Percentiles rank a stretch among this genome's conserved stretches.
Evolutionary conservation across 1,140 invertebrate genomes (phyloP).

Genomic region (Pemphigus obesinymphae): DNA sequence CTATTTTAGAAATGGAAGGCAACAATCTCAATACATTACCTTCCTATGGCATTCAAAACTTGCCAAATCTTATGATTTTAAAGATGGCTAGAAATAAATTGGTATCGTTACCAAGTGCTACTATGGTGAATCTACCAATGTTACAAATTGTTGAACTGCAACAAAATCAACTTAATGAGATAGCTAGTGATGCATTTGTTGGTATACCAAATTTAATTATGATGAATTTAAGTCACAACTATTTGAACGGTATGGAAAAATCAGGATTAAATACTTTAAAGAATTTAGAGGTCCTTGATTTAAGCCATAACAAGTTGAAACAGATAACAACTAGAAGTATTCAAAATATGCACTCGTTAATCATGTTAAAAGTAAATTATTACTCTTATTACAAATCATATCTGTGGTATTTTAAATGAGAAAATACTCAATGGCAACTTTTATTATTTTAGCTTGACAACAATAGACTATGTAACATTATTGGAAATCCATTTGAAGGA

Average conservation of each 20-base stretch:
- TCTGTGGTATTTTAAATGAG: not conserved
- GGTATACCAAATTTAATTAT: constrained; percentile 71
- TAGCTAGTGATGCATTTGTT: constrained; percentile 71
- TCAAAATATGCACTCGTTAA: constrained; percentile 71
- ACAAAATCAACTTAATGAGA: constrained; percentile 67
- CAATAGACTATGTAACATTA: constrained; percentile 52
- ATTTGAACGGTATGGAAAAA: constrained; percentile 64
- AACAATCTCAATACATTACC: constrained; percentile 76
- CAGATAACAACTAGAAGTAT: constrained; percentile 62
- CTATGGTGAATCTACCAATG: constrained; percentile 70
- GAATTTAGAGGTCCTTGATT: constrained; percentile 74
- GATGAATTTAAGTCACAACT: constrained; percentile 76
- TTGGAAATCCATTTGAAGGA: constrained; percentile 68
- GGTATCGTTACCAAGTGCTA: constrained; percentile 60
- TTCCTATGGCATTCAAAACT: constrained; percentile 66
- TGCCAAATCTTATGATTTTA: constrained; percentile 71
- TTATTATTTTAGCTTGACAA: constrained; percentile 51
- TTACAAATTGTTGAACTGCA: constrained; percentile 72
- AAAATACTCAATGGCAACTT: not conserved
- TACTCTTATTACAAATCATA: not conserved
- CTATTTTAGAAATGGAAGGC: constrained; percentile 69
- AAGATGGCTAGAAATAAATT: constrained; percentile 60
- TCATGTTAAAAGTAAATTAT: constrained; percentile 64
- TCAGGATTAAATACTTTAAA: constrained; percentile 65
- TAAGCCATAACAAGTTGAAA: constrained; percentile 71